A percentile compares a stretch with the other conserved stretches of the same genome.
Evolutionary conservation across 2,113 vertebrate genomes (phyloP).

Genomic region (Ceyx cyanopectus): DNA sequence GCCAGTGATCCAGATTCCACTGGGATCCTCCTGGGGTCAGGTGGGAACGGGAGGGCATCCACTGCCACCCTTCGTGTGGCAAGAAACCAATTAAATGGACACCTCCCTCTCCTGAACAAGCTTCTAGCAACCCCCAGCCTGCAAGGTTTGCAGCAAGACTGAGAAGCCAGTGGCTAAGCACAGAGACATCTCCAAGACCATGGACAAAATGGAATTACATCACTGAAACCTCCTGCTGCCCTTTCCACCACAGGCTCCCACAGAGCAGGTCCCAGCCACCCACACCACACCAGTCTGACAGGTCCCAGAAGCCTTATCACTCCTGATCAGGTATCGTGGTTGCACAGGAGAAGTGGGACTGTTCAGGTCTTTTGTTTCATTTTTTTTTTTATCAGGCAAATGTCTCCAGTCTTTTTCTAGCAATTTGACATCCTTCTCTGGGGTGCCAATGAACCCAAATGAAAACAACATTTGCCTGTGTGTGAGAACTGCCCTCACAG

Average conservation of each 20-base stretch:
- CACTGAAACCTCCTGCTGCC: neutral
- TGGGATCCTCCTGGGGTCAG: neutral
- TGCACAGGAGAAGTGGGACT: neutral
- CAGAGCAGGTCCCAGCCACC: neutral
- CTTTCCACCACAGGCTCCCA: neutral
- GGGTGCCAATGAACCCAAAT: neutral
- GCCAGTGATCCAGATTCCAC: neutral
- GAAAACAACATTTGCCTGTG: accelerated
- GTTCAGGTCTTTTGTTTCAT: neutral
- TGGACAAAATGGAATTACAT: accelerated
- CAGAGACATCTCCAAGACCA: neutral
- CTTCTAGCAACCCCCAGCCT: too few relatives aligned
- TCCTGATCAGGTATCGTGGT: neutral
- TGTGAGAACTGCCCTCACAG: neutral
- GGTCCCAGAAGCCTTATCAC: neutral
- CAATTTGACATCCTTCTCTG: neutral
- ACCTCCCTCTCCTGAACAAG: neutral
- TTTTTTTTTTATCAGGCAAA: neutral
- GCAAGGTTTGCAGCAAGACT: neutral
- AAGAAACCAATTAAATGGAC: neutral
- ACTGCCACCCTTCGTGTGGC: accelerated
- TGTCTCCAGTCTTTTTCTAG: neutral
- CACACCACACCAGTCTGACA: neutral
- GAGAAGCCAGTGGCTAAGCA: neutral
- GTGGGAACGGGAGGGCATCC: neutral